A percentile compares a stretch with the other conserved stretches of the same genome.
These are phyloP conservation scores for Axinella damicornis DNA, from an alignment of 37 sponge, comb jelly and placozoan species.

Conservation along the genomic window DNA sequence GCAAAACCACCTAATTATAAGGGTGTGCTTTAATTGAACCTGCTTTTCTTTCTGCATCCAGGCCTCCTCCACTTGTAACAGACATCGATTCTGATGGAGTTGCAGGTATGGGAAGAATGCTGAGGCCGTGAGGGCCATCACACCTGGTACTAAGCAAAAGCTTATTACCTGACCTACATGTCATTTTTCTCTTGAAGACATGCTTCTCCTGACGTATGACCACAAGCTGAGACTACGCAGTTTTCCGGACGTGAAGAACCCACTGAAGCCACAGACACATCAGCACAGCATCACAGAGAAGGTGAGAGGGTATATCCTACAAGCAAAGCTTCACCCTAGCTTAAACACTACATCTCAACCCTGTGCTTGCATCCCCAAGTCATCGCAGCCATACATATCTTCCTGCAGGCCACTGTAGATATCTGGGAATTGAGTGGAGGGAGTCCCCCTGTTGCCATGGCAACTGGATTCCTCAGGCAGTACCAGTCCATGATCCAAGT, in stretches of 20 bases:
- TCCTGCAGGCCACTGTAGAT: neutral
- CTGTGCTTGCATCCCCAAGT: too few species aligned
- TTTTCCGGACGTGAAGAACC: constrained; percentile 3
- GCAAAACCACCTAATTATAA: too few species aligned
- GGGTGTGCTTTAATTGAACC: too few species aligned
- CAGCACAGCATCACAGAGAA: neutral
- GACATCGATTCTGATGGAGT: constrained; percentile 78
- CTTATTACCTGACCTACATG: too few species aligned
- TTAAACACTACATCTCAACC: too few species aligned
- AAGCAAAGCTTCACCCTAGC: too few species aligned
- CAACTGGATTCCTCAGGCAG: constrained; percentile 58
- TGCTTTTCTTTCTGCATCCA: too few species aligned
- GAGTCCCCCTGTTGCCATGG: constrained; percentile 46
- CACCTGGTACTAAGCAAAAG: too few species aligned
- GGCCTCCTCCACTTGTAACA: constrained; percentile 68
- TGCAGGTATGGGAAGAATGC: constrained; percentile 56
- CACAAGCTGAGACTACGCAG: constrained; percentile 22
- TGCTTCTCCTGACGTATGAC: constrained; percentile 48
- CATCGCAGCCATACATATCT: too few species aligned
- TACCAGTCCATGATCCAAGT: constrained; percentile 82
- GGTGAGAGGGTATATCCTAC: too few species aligned
- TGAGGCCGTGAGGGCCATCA: too few species aligned
- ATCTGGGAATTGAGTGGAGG: constrained; percentile 21
- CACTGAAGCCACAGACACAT: neutral
- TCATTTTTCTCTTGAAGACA: constrained; percentile 35